Base-by-base conservation (phyloP, 1,140 invertebrate genomes). In the Scaptomyza pallida region DNA sequence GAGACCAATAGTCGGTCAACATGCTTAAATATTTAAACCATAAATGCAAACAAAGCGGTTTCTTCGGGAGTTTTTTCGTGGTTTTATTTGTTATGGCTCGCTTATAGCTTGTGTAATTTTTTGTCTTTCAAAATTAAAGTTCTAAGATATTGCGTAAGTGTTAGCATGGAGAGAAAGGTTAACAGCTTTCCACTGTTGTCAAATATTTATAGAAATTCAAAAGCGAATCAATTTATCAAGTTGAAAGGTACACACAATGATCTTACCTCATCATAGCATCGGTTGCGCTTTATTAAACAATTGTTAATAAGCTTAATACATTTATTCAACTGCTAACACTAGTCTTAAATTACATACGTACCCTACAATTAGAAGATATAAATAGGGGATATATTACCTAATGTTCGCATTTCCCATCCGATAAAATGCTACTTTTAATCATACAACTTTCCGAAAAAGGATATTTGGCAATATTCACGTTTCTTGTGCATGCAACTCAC, bases 21-120 rank as follows among this genome's bases (percentile, higher is more conserved):
- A 72, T 64, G 72, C 37, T 80, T 61, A 80, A 73, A 62, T 73
- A 77, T 81, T 73, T 51, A 80, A 75, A 65, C 78, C 35, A 55
- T 48, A 65, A 70, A 70, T 47, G 1, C 10, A 26, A 17, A 52
- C 15, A 35, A 15, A 47, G 47, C 52, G 37, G 40, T 45, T 45
- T 35, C 13, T 59, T 13, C n/a, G 0, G 59, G 21, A 56, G 45
- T 75, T 65, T 37, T 71, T 74, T 60, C 45, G 40, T 35, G 40
- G 43, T 61, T 60, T 65, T 21, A 16, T 47, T 64, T 47, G 51
- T n/a, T 45, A 33, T 44, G 35, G 5, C 26, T 43, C 6, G 26
- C 15, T 13, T 30, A 51, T 9, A 61, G 51, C 50, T 61, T 61
- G 50, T 61, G 70, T 72, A 55, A 69, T 72, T 55, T 61, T 16